Evolutionary conservation across 1,140 invertebrate genomes (phyloP).

Genomic region (Trypoxylus dichotomus): DNA sequence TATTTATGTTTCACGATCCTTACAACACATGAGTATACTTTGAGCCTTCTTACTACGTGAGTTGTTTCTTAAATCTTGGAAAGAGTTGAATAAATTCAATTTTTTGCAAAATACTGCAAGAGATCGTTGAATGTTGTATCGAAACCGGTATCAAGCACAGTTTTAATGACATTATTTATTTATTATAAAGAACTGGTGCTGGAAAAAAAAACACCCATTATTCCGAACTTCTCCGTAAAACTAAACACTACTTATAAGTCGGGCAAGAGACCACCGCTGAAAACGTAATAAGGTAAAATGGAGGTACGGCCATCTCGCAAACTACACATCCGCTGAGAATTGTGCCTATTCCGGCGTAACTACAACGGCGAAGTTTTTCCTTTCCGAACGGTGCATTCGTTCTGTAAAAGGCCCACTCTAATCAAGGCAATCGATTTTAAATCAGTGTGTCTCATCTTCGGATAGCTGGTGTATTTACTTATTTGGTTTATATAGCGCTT

Average conservation of each 20-base stretch:
- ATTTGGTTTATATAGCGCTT: slow-evolving; percentile 19
- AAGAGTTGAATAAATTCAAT: not conserved
- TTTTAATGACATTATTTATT: slow-evolving; percentile 8
- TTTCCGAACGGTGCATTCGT: not conserved
- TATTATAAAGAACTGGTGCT: not conserved
- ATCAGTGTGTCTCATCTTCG: slow-evolving; percentile 22
- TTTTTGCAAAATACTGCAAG: not conserved
- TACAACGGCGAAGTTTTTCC: not conserved
- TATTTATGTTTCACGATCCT: too few species aligned
- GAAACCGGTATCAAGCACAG: not conserved
- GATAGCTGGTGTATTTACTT: slow-evolving; percentile 1
- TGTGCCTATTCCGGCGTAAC: not conserved
- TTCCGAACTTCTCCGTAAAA: not conserved
- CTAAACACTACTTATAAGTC: not conserved
- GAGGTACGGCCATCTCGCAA: not conserved
- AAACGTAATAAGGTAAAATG: slow-evolving; percentile 18
- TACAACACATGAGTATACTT: too few species aligned
- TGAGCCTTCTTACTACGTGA: not conserved
- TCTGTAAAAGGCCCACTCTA: slow-evolving; percentile 20
- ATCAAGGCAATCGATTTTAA: slow-evolving; percentile 24
- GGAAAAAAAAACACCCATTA: not conserved
- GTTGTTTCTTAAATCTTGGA: not conserved
- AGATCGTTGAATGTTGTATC: not conserved
- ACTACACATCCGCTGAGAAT: not conserved
- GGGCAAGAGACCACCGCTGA: not conserved